Conservation (phyloP, 1,140 invertebrate species). For the Drosophila jambulina region DNA sequence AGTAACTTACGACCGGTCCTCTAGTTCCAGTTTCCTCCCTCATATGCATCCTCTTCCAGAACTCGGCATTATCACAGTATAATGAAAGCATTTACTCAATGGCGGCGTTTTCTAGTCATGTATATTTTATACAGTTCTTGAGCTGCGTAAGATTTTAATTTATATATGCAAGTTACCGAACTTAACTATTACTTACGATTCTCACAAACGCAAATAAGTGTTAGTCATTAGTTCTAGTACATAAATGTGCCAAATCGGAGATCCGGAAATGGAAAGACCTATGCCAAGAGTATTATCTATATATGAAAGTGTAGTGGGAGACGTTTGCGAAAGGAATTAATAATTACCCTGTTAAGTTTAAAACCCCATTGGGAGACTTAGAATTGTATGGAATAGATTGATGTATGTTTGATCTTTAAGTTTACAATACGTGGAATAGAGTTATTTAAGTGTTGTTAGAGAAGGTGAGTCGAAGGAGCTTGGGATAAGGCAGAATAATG, state of each 20-base stretch:
- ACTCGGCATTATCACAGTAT: constrained; percentile 34
- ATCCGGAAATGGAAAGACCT: constrained; percentile 4
- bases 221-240: constrained; percentile 72
- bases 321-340: constrained; percentile 37
- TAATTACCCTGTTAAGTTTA: constrained; percentile 72
- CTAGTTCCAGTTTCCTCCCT: background rate
- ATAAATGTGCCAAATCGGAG: constrained; percentile 69
- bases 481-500: constrained; percentile 22
- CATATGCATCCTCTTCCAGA: constrained; percentile 1
- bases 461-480: constrained; percentile 10
- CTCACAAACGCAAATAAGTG: constrained; percentile 41
- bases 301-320: constrained; percentile 13
- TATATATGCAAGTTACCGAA: constrained; percentile 46
- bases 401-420: constrained; percentile 33
- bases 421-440: constrained; percentile 32
- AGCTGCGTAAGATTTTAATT: constrained; percentile 64
- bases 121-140: constrained; percentile 59
- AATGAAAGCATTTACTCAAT: constrained; percentile 65
- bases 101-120: constrained; percentile 44
- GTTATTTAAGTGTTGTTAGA: constrained; percentile 66
- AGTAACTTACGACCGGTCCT: constrained; percentile 9
- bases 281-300: constrained; percentile 35
- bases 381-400: constrained; percentile 10
- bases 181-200: constrained; percentile 24
- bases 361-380: constrained; percentile 32